phyloP scores from a whole-genome alignment of 2,113 vertebrate genomes.

The Sprattus sprattus region DNA sequence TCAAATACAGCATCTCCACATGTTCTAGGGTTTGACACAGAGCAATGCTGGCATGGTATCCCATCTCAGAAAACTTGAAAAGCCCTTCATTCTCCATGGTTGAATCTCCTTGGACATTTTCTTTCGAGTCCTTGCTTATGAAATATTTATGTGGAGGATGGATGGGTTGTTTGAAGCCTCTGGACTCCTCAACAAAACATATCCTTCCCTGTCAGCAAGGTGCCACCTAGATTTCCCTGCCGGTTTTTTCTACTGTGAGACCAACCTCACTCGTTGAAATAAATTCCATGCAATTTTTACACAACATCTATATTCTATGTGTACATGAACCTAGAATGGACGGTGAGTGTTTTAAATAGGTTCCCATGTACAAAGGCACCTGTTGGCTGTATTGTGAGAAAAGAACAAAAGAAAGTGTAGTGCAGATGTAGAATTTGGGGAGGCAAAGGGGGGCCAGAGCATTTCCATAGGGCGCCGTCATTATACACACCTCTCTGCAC shows the following conservation, averaged over 20 bases:
- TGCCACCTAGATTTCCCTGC: not conserved
- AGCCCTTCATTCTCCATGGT: not conserved
- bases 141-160: not conserved
- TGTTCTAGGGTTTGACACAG: not conserved
- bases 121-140: not conserved
- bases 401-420: too few relatives aligned
- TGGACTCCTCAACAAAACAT: not conserved
- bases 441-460: too few relatives aligned
- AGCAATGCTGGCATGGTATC: not conserved
- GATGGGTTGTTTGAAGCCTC: not conserved
- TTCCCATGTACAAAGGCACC: too few relatives aligned
- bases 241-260: not conserved
- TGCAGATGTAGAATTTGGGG: too few relatives aligned
- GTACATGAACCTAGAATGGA: not conserved
- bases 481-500: too few relatives aligned
- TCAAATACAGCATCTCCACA: not conserved
- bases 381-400: too few relatives aligned
- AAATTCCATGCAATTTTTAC: not conserved
- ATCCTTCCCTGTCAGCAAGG: not conserved
- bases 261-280: not conserved
- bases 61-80: not conserved
- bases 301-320: not conserved
- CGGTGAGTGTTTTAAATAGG: too few relatives aligned
- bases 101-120: not conserved
- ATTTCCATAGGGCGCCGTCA: too few relatives aligned